Percentiles rank a stretch among this genome's conserved stretches.
phyloP scores from a whole-genome alignment of 2,113 vertebrate genomes.

The Nyctereutes procyonoides region DNA sequence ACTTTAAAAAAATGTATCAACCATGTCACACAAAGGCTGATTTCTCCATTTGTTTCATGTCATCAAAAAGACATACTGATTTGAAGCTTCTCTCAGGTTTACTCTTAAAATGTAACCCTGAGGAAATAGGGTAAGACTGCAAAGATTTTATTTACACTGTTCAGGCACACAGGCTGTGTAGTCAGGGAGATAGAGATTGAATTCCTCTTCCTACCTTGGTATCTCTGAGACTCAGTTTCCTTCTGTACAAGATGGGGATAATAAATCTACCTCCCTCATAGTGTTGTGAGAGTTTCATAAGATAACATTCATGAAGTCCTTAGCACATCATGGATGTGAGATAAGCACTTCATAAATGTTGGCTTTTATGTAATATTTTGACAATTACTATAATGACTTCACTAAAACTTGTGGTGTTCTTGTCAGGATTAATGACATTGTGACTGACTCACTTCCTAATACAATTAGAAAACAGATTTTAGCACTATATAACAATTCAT shows the following conservation, averaged over 20 bases:
- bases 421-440: not conserved
- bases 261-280: not conserved
- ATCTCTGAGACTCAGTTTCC: not conserved
- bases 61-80: slow-evolving; percentile 36
- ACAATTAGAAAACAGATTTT: not conserved
- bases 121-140: not conserved
- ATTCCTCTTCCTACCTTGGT: not conserved
- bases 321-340: not conserved
- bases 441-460: not conserved
- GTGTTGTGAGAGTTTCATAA: not conserved
- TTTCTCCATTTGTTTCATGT: slow-evolving; percentile 22
- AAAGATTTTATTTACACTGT: not conserved
- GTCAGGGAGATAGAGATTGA: not conserved
- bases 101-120: not conserved
- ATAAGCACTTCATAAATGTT: not conserved
- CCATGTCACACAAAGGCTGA: not conserved
- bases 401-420: not conserved
- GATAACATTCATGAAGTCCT: not conserved
- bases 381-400: not conserved
- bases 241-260: not conserved
- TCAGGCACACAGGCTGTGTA: not conserved
- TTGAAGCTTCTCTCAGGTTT: not conserved
- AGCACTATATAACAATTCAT: not conserved
- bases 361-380: not conserved
- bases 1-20: not conserved